phyloP scores from a whole-genome alignment of 2,113 vertebrate species.

The Pseudolaguvia tuberculata region DNA sequence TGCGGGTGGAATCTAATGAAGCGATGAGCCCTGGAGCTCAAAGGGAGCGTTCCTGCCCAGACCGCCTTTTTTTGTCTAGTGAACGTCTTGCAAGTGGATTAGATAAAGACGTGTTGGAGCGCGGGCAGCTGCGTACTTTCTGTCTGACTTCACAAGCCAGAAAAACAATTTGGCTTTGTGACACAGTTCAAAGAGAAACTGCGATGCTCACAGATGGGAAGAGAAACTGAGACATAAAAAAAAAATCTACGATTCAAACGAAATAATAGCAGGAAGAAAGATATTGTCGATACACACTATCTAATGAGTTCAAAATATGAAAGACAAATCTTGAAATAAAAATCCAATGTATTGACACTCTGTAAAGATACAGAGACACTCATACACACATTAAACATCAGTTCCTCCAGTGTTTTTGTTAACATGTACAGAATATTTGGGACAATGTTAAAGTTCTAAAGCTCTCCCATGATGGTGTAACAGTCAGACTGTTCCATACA shows the following conservation, averaged over 20 bases:
- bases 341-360: background rate
- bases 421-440: background rate
- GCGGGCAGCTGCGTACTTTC: constrained; percentile 19
- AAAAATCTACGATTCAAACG: background rate
- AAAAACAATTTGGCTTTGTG: constrained; percentile 44
- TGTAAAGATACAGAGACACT: no score
- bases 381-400: background rate
- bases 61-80: background rate
- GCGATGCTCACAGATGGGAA: constrained; percentile 28
- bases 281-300: background rate
- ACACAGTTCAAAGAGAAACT: constrained; percentile 42
- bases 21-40: background rate
- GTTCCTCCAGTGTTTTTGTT: background rate
- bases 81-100: constrained; percentile 16
- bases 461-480: constrained; percentile 8
- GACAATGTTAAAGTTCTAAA: constrained; percentile 2
- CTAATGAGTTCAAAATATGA: background rate
- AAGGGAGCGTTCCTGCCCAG: no score
- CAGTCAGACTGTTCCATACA: background rate
- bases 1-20: background rate
- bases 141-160: constrained; percentile 35
- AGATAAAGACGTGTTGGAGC: constrained; percentile 12
- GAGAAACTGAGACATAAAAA: constrained; percentile 23
- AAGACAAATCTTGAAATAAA: background rate
- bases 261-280: constrained; percentile 9